Conservation (phyloP, 2,888 invertebrate genomes). For the Ennomos fuscantarius region DNA sequence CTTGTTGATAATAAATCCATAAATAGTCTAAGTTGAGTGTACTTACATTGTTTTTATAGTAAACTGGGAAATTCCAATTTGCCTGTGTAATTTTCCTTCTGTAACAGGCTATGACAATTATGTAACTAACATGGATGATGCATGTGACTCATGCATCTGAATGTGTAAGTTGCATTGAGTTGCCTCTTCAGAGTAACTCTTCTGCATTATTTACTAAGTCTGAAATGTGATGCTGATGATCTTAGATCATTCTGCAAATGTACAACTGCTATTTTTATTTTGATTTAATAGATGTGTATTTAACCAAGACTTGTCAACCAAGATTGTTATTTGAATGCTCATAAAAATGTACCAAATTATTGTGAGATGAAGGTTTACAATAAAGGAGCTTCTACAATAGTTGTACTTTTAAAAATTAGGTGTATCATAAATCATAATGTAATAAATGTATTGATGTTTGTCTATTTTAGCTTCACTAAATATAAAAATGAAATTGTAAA, state of each 20-base stretch:
- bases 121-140: not conserved
- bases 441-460: constrained; percentile 7
- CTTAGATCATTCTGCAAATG: constrained; percentile 3
- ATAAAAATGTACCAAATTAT: constrained; percentile 13
- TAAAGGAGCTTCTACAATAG: constrained; percentile 25
- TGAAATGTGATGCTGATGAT: constrained; percentile 28
- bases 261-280: constrained; percentile 8
- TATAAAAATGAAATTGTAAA: constrained; percentile 6
- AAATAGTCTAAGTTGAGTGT: constrained; percentile 19
- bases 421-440: constrained; percentile 9
- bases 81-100: constrained; percentile 13
- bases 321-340: constrained; percentile 5
- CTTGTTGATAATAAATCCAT: constrained; percentile 20
- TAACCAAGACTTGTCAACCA: constrained; percentile 10
- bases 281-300: constrained; percentile 16
- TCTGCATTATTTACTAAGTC: not conserved
- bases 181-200: not conserved
- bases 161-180: not conserved
- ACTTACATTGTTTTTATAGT: constrained; percentile 21
- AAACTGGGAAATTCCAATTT: constrained; percentile 12
- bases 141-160: not conserved
- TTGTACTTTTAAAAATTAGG: constrained; percentile 17
- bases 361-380: constrained; percentile 15
- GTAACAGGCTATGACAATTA: not conserved
- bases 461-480: constrained; percentile 26